Evolutionary conservation across 2,113 vertebrate genomes (phyloP), one percentile per base, ranked within the genome.

Genomic region (Tricholaema leucomelas): DNA sequence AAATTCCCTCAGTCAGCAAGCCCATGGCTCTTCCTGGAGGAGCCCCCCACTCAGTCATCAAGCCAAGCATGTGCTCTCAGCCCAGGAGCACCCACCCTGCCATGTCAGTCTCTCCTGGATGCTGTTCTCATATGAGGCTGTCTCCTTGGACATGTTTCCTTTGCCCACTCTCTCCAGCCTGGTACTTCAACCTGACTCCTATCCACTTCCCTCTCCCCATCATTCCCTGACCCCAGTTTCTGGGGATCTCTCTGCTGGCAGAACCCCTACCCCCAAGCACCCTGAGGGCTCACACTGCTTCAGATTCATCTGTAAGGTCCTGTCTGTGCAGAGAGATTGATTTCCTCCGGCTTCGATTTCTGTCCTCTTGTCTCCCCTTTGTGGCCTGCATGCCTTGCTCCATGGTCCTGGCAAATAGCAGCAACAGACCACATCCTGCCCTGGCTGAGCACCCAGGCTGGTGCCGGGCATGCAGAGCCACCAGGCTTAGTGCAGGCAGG

Each of bases 281-380:
- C 33, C 60, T 10, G 19, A 1, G 0, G 19, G 44, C 61, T 79
- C 52, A 15, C 1, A 2, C 54, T 72, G 42, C 72, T 0, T 1
- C 14, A 56, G 50, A 59, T 54, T 76, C 4, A 6, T 33, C 52
- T 81, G 82, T 80, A 56, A 31, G 44, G 50, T 89, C 81, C 80
- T 75, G 46, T 58, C 83, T 73, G 33, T 71, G 78, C 83, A 56
- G 30, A 12, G 38, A 94, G 60, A 82, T 31, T 21, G 55, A 75
- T 48, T 81, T 81, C 72, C 72, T 54, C 35, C 38, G 15, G 50
- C 55, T 44, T n/a, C 40, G 54, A 28, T 30, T 67, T 19, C 63
- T 79, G 40, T n/a, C 40, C 46, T 85, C 82, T 87, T 92, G 73
- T 85, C 92, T 92, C 40, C 88, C 21, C 44, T 93, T 23, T 44